Evolutionary conservation across 1,140 invertebrate genomes (phyloP).

Genomic region (Centruroides vittatus): DNA sequence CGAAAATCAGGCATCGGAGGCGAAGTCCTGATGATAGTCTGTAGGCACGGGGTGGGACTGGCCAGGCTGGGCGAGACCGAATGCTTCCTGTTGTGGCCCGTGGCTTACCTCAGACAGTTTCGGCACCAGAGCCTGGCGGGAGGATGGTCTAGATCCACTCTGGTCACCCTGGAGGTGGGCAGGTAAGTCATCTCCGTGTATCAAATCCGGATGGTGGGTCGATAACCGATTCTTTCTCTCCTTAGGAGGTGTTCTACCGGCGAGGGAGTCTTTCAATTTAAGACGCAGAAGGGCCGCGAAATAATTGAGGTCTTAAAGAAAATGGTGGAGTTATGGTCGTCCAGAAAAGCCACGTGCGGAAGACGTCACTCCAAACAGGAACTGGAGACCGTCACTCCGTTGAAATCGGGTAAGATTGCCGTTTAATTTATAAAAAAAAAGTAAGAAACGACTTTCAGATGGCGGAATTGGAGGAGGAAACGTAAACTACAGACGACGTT

Average conservation of each 20-base stretch:
- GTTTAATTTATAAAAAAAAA: no score
- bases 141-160: constrained; percentile 5
- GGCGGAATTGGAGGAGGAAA: no score
- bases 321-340: constrained; percentile 8
- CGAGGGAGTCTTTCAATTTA: constrained; percentile 16
- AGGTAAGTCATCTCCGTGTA: constrained; percentile 7
- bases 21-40: constrained; percentile 13
- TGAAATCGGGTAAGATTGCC: no score
- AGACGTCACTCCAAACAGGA: no score
- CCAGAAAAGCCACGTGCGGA: neutral
- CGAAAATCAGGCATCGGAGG: constrained; percentile 12
- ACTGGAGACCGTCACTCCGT: no score
- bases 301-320: constrained; percentile 13
- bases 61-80: constrained; percentile 13
- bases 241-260: constrained; percentile 16
- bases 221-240: no score
- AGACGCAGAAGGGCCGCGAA: constrained; percentile 13
- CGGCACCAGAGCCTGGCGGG: constrained; percentile 13
- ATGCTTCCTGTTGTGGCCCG: constrained; percentile 16
- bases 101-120: constrained; percentile 18
- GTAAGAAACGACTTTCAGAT: no score
- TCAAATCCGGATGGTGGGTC: no score
- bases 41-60: constrained; percentile 16
- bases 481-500: no score
- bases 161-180: constrained; percentile 18